Base-by-base conservation (phyloP, 2,797 vertebrate genomes). In the Eutrigla gurnardus region DNA sequence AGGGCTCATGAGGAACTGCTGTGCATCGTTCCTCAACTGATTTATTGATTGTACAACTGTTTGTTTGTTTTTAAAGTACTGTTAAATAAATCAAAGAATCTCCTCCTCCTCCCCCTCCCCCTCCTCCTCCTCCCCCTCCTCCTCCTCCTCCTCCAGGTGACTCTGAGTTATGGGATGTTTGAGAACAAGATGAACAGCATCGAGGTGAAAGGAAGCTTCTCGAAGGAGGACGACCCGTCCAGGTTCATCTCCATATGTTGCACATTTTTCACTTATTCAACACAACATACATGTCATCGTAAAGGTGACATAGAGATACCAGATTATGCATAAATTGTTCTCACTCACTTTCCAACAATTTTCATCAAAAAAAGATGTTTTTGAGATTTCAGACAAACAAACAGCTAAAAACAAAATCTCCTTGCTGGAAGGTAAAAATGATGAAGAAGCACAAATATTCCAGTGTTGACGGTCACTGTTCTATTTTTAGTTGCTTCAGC, bases 101-200 rank as follows among this genome's bases (percentile, higher is more conserved):
- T 25, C 25, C 25, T 25, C 25, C 25, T 25, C 25, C 25, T 25
- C 58, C 9, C 18, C 13, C 35, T 36, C 5, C 3, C 12, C 49
- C 0, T 9, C 3, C 8, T 25, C 25, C 25, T 25, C 2, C 25
- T 25, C 25, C 25, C 2, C 25, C 25, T 25, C 25, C 25, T 25
- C 25, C 25, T 25, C 25, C 25, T 25, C 25, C 25, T 25, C 25
- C 81, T 88, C 35, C 87, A 98, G 97, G 96, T 97, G 78, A 98
- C 97, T 3, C 94, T 99, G 83, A 97, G 97, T 74, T 98, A 98
- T 0, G 97, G 97, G 25, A 83, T 95, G 83, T 96, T 98, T 83
- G 97, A 98, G 84, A 94, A 97, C 85, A 97, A 97, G 72, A 93
- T 97, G 86, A 98, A 98, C 47, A 93, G 94, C 72, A 94, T 98